These are phyloP conservation scores for Euleptes europaea DNA, from an alignment of 2,113 vertebrate species.

Conservation along the genomic window DNA sequence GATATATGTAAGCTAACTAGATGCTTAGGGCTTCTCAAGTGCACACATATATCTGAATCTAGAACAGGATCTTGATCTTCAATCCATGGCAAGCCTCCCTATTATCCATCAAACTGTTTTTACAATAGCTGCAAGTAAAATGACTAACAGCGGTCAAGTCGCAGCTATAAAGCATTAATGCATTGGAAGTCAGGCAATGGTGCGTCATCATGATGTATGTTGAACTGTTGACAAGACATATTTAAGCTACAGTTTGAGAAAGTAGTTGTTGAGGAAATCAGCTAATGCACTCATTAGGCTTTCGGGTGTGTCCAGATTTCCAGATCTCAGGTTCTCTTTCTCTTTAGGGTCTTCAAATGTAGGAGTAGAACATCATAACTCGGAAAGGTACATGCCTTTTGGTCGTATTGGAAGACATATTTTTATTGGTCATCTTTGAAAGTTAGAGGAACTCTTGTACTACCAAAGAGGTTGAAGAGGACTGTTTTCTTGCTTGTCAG, in stretches of 20 bases:
- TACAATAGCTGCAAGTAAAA: background rate
- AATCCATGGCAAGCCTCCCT: background rate
- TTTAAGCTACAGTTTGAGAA: background rate
- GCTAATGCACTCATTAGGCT: background rate
- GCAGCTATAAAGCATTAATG: background rate
- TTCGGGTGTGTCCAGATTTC: no score
- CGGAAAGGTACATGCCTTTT: background rate
- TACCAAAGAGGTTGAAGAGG: background rate
- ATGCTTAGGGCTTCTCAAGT: no score
- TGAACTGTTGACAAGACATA: background rate
- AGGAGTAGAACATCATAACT: background rate
- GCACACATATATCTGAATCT: no score
- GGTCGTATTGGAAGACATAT: background rate
- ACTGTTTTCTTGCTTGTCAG: background rate
- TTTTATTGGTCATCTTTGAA: background rate
- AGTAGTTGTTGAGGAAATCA: background rate
- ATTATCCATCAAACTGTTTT: background rate
- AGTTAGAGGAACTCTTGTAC: background rate
- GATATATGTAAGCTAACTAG: no score
- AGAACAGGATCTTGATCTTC: no score
- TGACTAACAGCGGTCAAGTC: background rate
- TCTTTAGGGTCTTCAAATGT: background rate
- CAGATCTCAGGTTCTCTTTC: background rate
- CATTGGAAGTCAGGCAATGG: background rate
- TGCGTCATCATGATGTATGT: background rate